phyloP scores from a whole-genome alignment of 2,797 vertebrate species.

The Numenius phaeopus region DNA sequence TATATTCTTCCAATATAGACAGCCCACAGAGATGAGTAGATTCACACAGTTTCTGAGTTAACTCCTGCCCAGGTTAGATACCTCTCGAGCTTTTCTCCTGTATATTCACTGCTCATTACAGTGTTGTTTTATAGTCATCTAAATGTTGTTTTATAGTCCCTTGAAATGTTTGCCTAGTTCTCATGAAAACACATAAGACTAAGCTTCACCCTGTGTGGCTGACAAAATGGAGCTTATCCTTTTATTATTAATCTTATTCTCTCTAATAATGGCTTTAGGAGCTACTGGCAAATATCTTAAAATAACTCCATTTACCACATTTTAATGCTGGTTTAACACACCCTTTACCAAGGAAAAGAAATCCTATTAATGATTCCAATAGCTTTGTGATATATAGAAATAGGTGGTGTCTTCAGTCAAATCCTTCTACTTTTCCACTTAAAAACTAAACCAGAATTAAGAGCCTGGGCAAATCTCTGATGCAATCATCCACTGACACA shows the following conservation, averaged over 20 bases:
- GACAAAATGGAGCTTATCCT: constrained; percentile 6
- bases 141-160: neutral
- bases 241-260: constrained; percentile 24
- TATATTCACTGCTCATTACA: neutral
- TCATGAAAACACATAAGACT: neutral
- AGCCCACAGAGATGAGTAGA: neutral
- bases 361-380: neutral
- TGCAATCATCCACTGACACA: neutral
- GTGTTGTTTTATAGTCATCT: neutral
- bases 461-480: neutral
- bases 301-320: neutral
- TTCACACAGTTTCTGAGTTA: neutral
- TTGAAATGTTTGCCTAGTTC: neutral
- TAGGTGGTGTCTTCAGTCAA: neutral
- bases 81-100: neutral
- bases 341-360: neutral
- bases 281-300: neutral
- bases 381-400: neutral
- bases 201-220: neutral
- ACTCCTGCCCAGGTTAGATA: neutral
- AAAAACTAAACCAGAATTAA: neutral
- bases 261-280: neutral
- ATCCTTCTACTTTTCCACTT: neutral
- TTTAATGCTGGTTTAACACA: constrained; percentile 9
- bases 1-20: neutral